Conservation (phyloP, 2,797 vertebrate genomes). For the Chromobotia macracanthus region DNA sequence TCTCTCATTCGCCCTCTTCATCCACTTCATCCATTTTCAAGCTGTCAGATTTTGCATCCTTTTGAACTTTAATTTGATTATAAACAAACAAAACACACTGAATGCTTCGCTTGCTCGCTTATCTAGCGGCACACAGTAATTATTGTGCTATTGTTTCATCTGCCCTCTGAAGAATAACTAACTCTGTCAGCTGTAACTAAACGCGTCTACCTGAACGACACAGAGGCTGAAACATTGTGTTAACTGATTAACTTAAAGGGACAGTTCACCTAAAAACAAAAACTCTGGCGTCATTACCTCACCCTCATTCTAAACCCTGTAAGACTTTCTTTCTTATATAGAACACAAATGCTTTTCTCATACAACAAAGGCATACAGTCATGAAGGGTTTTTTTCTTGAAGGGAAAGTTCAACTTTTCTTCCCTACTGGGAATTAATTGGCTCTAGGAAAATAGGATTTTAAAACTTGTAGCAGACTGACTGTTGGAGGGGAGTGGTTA, state of each 20-base stretch:
- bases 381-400: no score
- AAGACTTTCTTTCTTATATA: background rate
- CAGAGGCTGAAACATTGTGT: background rate
- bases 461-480: no score
- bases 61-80: conserved; percentile 46
- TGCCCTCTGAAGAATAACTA: conserved; percentile 40
- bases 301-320: background rate
- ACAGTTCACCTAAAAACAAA: background rate
- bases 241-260: conserved; percentile 1
- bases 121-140: conserved; percentile 37
- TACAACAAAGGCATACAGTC: background rate
- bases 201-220: conserved; percentile 31
- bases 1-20: conserved; percentile 3
- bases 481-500: no score
- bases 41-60: conserved; percentile 39
- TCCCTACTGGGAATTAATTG: no score
- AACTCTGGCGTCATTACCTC: background rate
- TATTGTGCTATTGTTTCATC: conserved; percentile 41
- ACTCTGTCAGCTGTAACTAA: conserved; percentile 33
- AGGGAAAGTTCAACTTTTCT: no score
- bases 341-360: background rate
- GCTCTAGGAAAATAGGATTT: no score
- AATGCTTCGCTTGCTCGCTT: conserved; percentile 31
- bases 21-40: conserved; percentile 29
- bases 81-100: conserved; percentile 27